phyloP scores from a whole-genome alignment of 2,797 vertebrate genomes.

The Myripristis murdjan region DNA sequence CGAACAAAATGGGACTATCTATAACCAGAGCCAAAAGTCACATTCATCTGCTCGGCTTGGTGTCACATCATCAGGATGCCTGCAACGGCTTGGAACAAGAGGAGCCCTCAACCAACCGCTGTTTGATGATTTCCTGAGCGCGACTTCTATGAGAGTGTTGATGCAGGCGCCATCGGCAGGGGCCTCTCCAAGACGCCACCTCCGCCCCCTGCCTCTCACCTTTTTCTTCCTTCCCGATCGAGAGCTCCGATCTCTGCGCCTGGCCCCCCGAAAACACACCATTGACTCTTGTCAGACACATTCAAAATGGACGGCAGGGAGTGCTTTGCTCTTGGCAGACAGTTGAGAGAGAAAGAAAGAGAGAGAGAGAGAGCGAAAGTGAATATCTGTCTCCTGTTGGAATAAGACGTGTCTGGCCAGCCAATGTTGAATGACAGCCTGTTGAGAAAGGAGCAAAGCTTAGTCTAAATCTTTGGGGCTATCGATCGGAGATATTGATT shows the following conservation, averaged over 20 bases:
- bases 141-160: constrained; percentile 59
- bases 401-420: constrained; percentile 64
- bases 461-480: constrained; percentile 67
- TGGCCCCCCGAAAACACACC: constrained; percentile 17
- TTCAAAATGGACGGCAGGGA: constrained; percentile 58
- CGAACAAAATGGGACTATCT: constrained; percentile 83
- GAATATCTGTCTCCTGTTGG: constrained; percentile 66
- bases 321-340: constrained; percentile 49
- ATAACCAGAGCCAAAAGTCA: constrained; percentile 81
- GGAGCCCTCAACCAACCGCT: constrained; percentile 81
- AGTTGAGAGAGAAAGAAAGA: constrained; percentile 60
- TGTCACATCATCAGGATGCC: constrained; percentile 79
- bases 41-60: constrained; percentile 80
- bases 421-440: constrained; percentile 76
- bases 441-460: constrained; percentile 65
- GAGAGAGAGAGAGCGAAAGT: constrained; percentile 62
- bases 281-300: constrained; percentile 56
- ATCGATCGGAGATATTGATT: constrained; percentile 80
- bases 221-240: constrained; percentile 14
- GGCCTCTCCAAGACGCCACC: constrained; percentile 56
- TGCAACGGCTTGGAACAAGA: constrained; percentile 75
- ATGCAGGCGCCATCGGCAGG: constrained; percentile 55
- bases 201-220: constrained; percentile 28
- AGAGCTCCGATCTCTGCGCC: constrained; percentile 13
- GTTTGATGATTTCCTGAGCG: constrained; percentile 82